phyloP scores from a whole-genome alignment of 1,140 invertebrate genomes.

The Plutomurus gul region DNA sequence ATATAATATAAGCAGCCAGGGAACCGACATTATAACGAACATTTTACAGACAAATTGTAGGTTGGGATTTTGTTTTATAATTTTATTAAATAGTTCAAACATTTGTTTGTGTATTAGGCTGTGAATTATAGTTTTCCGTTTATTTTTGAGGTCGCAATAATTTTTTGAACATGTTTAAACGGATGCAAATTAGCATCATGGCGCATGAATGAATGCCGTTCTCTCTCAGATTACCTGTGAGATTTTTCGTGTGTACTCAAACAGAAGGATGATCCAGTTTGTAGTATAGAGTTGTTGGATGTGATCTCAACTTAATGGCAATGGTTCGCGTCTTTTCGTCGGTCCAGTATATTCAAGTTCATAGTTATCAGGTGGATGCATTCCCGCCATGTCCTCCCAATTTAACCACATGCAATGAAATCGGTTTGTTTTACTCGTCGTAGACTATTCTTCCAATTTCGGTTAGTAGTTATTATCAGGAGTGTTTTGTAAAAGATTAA shows the following conservation, averaged over 20 bases:
- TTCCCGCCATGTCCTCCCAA: constrained; percentile 25
- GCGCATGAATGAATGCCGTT: constrained; percentile 35
- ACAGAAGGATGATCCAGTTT: not conserved
- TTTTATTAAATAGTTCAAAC: not conserved
- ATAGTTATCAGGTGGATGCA: constrained; percentile 33
- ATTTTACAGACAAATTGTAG: no score
- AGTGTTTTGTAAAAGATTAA: no score
- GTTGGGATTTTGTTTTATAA: not conserved
- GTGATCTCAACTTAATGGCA: not conserved
- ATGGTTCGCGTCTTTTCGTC: not conserved
- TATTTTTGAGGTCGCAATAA: not conserved
- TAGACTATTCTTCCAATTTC: no score
- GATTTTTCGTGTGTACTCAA: not conserved
- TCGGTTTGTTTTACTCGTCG: not conserved
- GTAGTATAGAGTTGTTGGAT: not conserved
- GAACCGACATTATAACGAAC: no score
- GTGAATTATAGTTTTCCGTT: not conserved
- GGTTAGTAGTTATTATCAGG: no score
- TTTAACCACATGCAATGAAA: constrained; percentile 24
- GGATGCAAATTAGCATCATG: constrained; percentile 38
- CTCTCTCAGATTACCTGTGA: constrained; percentile 10
- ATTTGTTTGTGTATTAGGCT: not conserved
- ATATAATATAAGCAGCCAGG: not conserved
- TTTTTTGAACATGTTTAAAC: not conserved
- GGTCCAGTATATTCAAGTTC: constrained; percentile 9